Evolutionary conservation across 2,888 invertebrate genomes (phyloP).

Genomic region (Agonopterix heracliana): DNA sequence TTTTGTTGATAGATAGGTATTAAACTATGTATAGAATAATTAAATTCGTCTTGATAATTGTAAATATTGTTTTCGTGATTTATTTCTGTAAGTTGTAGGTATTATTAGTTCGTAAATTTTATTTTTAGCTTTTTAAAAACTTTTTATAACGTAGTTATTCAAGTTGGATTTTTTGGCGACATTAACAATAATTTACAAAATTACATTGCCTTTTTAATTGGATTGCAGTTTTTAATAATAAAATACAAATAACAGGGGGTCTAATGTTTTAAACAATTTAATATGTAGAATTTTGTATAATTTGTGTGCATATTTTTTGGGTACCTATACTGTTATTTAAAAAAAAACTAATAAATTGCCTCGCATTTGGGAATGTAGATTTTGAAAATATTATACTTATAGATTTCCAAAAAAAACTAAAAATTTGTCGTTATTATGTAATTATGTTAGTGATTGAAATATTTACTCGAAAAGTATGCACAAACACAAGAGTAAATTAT

Average conservation of each 20-base stretch:
- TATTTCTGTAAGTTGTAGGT: constrained; percentile 58
- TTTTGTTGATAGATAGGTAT: constrained; percentile 72
- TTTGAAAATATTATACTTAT: constrained; percentile 63
- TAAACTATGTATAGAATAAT: constrained; percentile 66
- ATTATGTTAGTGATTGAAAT: constrained; percentile 54
- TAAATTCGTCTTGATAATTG: constrained; percentile 59
- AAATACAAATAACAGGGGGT: constrained; percentile 67
- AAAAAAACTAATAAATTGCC: constrained; percentile 69
- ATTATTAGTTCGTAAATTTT: constrained; percentile 64
- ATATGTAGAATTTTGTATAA: constrained; percentile 5
- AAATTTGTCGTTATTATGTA: constrained; percentile 44
- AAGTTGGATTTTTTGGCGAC: constrained; percentile 70
- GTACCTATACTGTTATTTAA: constrained; percentile 25
- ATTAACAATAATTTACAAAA: constrained; percentile 36
- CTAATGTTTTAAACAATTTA: constrained; percentile 22
- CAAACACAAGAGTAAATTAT: constrained; percentile 6
- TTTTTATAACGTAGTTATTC: constrained; percentile 48
- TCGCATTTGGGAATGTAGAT: constrained; percentile 76
- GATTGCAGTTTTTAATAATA: constrained; percentile 22
- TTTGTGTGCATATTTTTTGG: constrained; percentile 47
- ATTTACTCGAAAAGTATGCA: constrained; percentile 50
- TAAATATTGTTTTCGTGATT: constrained; percentile 70
- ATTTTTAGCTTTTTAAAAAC: constrained; percentile 60
- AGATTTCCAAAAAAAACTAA: constrained; percentile 62
- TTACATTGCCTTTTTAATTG: constrained; percentile 16